Evolutionary conservation across 2,888 invertebrate genomes (phyloP), one percentile per base, ranked within the genome.

Genomic region (Punctoribates punctum): DNA sequence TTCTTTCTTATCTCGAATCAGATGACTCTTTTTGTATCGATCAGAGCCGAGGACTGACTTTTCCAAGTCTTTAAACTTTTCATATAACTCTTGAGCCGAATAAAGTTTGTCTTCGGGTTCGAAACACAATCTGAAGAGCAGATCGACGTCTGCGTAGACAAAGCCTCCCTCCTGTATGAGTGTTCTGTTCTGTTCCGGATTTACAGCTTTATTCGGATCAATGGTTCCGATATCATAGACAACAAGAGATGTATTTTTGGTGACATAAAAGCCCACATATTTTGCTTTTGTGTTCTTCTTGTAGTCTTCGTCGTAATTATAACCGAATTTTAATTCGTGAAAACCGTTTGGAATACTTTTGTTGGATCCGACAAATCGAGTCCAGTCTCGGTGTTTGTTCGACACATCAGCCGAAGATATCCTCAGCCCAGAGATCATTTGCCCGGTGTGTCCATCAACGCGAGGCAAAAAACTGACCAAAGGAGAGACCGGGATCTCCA

Each of bases 11-110:
- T 72, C 72, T 1, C 72, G 23, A 72, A 72, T 25, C n/a, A 72
- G 17, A 72, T 72, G 72, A 72, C 25, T 48, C 17, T 72, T 72
- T 25, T 72, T 72, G 48, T 72, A 72, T 15, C 25, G 20, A 48
- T 72, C 48, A 20, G 46, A 46, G 48, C 72, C 72, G 11, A 72
- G 20, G 23, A 72, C 46, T 20, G 34, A 13, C 8, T 38, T 42
- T 9, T 72, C 48, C 0, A 0, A 48, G 17, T 72, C 72, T 25
- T 72, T 72, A 17, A 25, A 72, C 72, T 46, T 72, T 9, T 72
- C 72, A 9, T 72, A 72, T 17, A 72, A 25, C 3, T 48, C 72
- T 48, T 48, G 2, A 6, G 25, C 48, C 15, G 70, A 34, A 38
- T 20, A 8, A 3, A 72, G 27, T 72, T 48, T 23, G 17, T 48